A percentile compares a stretch with the other conserved stretches of the same genome.
These are phyloP conservation scores for Apamea crenata DNA, from an alignment of 2,888 invertebrate genomes.

Conservation along the genomic window DNA sequence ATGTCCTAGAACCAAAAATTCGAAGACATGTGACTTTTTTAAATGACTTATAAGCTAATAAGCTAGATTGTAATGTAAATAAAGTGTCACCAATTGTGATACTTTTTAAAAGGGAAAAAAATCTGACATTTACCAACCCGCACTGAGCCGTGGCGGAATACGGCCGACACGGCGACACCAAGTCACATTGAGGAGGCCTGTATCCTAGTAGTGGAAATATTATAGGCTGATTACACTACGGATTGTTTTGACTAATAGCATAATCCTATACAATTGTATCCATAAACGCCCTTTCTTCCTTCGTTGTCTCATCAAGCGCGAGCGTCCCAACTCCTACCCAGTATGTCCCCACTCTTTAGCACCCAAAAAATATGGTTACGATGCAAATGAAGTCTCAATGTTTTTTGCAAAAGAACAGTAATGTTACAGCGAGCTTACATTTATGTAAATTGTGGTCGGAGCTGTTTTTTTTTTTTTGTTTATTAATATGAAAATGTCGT, in stretches of 20 bases:
- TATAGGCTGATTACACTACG: background rate
- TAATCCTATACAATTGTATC: background rate
- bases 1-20: too few species aligned
- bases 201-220: too few species aligned
- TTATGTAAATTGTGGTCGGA: conserved; percentile 63
- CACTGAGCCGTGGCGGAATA: too few species aligned
- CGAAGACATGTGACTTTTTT: too few species aligned
- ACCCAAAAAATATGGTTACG: conserved; percentile 63
- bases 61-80: too few species aligned
- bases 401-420: conserved; percentile 64
- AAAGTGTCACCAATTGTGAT: too few species aligned
- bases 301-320: background rate
- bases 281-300: background rate
- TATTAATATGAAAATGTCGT: conserved; percentile 67
- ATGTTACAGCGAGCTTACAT: conserved; percentile 65
- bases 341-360: conserved; percentile 45
- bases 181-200: too few species aligned
- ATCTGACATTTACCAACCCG: too few species aligned
- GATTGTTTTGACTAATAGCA: background rate
- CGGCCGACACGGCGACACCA: too few species aligned
- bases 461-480: conserved; percentile 55
- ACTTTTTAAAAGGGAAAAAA: too few species aligned
- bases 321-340: background rate
- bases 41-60: too few species aligned
- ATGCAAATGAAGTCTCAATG: conserved; percentile 66